phyloP scores from a whole-genome alignment of 2,888 invertebrate species.

The Himalopsyche tibetana region DNA sequence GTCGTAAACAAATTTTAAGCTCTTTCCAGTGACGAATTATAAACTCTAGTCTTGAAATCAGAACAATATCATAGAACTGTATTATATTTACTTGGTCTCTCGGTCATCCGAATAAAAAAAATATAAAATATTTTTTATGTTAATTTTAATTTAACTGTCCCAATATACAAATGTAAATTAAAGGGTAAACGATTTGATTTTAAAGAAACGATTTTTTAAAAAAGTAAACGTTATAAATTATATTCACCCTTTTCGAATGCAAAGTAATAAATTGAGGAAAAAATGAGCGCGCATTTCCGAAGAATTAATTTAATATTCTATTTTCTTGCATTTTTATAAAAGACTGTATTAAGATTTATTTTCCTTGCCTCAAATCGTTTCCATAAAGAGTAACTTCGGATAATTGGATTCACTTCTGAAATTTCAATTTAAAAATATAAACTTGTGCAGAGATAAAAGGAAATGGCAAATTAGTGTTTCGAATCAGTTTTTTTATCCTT shows the following conservation, averaged over 20 bases:
- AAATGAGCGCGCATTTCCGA: not conserved
- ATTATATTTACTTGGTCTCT: too few species aligned
- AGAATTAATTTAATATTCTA: conserved; percentile 14
- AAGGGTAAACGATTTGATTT: too few species aligned
- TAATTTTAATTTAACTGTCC: too few species aligned
- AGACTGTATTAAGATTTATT: not conserved
- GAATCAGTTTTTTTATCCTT: not conserved
- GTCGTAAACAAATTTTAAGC: too few species aligned
- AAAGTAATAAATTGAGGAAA: conserved; percentile 2
- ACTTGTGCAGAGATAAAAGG: not conserved
- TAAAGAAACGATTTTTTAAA: too few species aligned
- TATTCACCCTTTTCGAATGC: not conserved
- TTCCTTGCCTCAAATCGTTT: not conserved
- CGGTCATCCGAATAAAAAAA: too few species aligned
- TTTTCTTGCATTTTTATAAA: conserved; percentile 20
- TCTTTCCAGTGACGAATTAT: too few species aligned
- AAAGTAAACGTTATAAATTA: too few species aligned
- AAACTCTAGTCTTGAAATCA: too few species aligned
- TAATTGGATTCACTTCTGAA: conserved; percentile 21
- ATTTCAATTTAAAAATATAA: not conserved
- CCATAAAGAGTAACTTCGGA: not conserved
- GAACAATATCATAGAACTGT: too few species aligned
- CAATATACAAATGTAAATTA: too few species aligned
- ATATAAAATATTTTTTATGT: too few species aligned
- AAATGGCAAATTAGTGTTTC: not conserved